phyloP scores from a whole-genome alignment of 64 coral and sea anemone genomes.

The Catalaphyllia jardinei region DNA sequence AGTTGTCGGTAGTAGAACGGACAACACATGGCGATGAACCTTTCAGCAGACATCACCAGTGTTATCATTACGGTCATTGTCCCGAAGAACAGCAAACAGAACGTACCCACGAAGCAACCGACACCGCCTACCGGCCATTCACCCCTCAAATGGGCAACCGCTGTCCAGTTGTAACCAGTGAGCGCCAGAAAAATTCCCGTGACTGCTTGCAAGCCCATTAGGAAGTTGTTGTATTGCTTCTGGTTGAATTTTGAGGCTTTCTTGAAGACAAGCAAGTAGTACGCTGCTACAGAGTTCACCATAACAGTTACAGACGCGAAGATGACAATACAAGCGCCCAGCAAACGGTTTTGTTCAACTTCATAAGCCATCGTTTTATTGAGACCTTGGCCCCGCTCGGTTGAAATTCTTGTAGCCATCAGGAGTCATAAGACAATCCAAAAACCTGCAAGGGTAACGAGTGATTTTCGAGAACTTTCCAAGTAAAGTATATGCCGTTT shows the following conservation, averaged over 20 bases:
- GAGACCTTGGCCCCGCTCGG: not conserved
- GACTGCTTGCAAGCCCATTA: constrained; percentile 39
- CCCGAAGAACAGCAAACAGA: constrained; percentile 31
- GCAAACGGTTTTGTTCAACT: not conserved
- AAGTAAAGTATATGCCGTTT: too few relatives aligned
- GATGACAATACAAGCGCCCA: not conserved
- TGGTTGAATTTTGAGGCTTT: not conserved
- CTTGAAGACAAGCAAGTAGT: constrained; percentile 34
- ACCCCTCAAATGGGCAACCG: constrained; percentile 21
- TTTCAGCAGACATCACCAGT: constrained; percentile 32
- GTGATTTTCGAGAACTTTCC: too few relatives aligned
- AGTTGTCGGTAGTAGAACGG: constrained; percentile 30
- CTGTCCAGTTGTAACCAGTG: constrained; percentile 38
- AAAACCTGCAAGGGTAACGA: not conserved
- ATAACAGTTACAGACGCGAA: not conserved
- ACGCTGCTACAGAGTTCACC: constrained; percentile 8
- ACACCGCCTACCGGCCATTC: constrained; percentile 29
- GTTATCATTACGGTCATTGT: constrained; percentile 34
- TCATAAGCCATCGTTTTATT: not conserved
- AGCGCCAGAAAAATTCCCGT: constrained; percentile 23
- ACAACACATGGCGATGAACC: constrained; percentile 34
- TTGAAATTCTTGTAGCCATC: not conserved
- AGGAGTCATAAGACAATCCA: not conserved
- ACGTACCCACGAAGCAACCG: constrained; percentile 19
- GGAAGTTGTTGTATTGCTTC: constrained; percentile 33